These are phyloP conservation scores for Acanthisitta chloris DNA, from an alignment of 2,113 vertebrate species.

Conservation along the genomic window DNA sequence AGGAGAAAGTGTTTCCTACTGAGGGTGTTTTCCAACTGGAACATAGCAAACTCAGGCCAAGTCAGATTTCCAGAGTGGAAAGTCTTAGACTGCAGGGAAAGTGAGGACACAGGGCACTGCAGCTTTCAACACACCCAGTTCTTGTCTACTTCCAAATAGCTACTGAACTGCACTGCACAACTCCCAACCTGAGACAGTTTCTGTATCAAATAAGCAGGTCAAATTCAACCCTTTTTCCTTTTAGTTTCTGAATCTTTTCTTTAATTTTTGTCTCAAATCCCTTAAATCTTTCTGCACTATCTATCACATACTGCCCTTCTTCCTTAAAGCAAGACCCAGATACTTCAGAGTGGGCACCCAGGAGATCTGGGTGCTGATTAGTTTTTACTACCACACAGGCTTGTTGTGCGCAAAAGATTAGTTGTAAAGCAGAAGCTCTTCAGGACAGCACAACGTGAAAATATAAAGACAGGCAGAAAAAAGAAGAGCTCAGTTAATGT, in stretches of 20 bases:
- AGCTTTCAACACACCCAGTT: background rate
- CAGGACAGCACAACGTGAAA: background rate
- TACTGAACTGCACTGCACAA: background rate
- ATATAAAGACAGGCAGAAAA: background rate
- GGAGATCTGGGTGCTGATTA: background rate
- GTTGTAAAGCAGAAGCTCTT: background rate
- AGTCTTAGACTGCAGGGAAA: background rate
- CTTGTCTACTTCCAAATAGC: background rate
- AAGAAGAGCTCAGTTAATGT: background rate
- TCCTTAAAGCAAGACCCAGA: background rate
- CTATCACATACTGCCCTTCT: background rate
- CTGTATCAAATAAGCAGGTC: background rate
- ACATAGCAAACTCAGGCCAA: background rate
- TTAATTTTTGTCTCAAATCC: background rate
- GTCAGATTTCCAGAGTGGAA: slow-evolving; percentile 19
- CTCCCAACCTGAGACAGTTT: background rate
- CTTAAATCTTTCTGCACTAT: background rate
- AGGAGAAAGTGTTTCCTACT: background rate
- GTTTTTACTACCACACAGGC: background rate
- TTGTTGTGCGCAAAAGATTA: background rate
- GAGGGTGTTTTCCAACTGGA: slow-evolving; percentile 28
- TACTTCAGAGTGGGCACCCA: background rate
- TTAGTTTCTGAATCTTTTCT: background rate
- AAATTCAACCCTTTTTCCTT: background rate
- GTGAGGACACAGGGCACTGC: background rate